Evolutionary conservation across 2,797 vertebrate genomes (phyloP), one percentile per base, ranked within the genome.

Genomic region (Myripristis jacobus): DNA sequence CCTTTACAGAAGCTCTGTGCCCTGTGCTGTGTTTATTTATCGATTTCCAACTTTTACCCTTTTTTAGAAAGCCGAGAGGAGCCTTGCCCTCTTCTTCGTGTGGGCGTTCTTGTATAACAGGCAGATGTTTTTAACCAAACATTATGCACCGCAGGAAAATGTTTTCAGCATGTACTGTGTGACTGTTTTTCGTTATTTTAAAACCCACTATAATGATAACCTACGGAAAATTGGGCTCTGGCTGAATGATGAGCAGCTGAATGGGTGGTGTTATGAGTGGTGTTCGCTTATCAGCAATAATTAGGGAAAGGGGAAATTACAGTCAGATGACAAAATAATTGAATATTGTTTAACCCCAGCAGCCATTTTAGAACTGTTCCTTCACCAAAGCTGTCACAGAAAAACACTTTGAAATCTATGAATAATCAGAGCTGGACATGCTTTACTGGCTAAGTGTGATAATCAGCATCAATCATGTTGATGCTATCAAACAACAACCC

Each of bases 81-180:
- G 71, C 81, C 19, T 2, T 85, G 83, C 73, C 80, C 46, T 78
- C 50, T 66, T 82, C 71, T 51, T 19, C 60, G 82, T 56, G 80
- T 89, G 83, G 89, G 88, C 15, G 90, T 85, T 79, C 73, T 89
- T 90, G 85, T 86, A 47, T 83, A 88, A 89, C 81, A 63, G 63
- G 66, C 77, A 87, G 75, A 82, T 89, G 86, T 84, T 90, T 88
- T 74, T 66, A 87, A 85, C 76, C 76, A 31, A 81, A 57, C 69
- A 67, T 81, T 83, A 76, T 74, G 52, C 57, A 66, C 68, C 73
- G 73, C 68, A 47, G 53, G 56, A 82, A 73, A 73, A 68, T 68
- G 9, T 57, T 59, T 64, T 43, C 27, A 64, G 31, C 36, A 34
- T 66, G 50, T 22, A 24, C 56, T 65, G 36, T 60, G 47, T 66